Conservation (phyloP, 2,888 invertebrate species). For the Pedicia rivosa region DNA sequence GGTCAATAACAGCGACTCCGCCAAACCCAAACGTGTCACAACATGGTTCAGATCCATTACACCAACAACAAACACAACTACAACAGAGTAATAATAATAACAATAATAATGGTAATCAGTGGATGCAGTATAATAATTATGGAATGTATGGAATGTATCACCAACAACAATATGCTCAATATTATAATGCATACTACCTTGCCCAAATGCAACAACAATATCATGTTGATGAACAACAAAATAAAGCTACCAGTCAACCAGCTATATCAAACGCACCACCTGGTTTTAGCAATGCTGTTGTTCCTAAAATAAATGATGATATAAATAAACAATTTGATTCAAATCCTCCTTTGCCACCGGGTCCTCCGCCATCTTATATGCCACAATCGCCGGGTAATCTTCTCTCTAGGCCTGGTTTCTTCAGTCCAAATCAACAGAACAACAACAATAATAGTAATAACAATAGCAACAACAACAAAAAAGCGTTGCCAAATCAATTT, state of each 20-base stretch:
- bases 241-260: slow-evolving; percentile 19
- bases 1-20: slow-evolving; percentile 9
- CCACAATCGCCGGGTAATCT: slow-evolving; percentile 15
- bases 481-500: slow-evolving; percentile 24
- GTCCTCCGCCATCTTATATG: slow-evolving; percentile 29
- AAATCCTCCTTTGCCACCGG: slow-evolving; percentile 41
- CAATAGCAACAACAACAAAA: too few species aligned
- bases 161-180: slow-evolving; percentile 12
- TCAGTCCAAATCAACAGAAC: slow-evolving; percentile 19
- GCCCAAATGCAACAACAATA: slow-evolving; percentile 16
- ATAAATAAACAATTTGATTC: slow-evolving; percentile 24
- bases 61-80: slow-evolving; percentile 1
- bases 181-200: slow-evolving; percentile 14
- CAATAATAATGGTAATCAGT: slow-evolving; percentile 8
- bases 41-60: too few species aligned
- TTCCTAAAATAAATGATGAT: slow-evolving; percentile 14
- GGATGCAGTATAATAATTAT: slow-evolving; percentile 11
- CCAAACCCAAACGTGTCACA: slow-evolving; percentile 5
- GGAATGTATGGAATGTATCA: slow-evolving; percentile 9
- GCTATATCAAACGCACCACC: slow-evolving; percentile 31
- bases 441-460: too few species aligned
- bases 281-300: slow-evolving; percentile 31
- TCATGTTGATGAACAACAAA: slow-evolving; percentile 18
- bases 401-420: slow-evolving; percentile 26
- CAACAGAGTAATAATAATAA: too few species aligned